Evolutionary conservation across 1,140 invertebrate species (phyloP).

Genomic region (Drosophila burlai): DNA sequence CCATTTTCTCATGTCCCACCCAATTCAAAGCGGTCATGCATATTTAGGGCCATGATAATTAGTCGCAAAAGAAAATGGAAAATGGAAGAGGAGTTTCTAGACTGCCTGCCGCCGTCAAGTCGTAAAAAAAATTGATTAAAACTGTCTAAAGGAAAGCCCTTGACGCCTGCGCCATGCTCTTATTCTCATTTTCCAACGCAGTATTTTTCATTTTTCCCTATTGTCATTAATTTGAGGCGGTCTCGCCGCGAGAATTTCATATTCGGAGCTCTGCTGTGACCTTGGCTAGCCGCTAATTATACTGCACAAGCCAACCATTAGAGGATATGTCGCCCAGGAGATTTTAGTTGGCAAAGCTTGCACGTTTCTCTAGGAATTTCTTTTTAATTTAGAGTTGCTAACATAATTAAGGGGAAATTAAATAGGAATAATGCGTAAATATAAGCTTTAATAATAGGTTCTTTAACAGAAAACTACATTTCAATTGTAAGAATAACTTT

Average conservation of each 20-base stretch:
- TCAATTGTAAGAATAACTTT: not conserved
- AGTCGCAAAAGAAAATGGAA: conserved; percentile 18
- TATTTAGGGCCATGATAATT: conserved; percentile 65
- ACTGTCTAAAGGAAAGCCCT: not conserved
- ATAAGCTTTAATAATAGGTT: not conserved
- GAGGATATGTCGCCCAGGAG: conserved; percentile 21
- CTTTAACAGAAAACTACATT: not conserved
- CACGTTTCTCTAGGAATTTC: not conserved
- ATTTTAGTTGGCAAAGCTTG: not conserved
- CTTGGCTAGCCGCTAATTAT: conserved; percentile 30
- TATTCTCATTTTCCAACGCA: not conserved
- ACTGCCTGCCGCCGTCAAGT: conserved; percentile 52
- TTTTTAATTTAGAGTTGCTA: not conserved
- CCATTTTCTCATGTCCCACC: conserved; percentile 1
- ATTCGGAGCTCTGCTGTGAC: conserved; percentile 8
- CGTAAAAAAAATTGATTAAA: conserved; percentile 31
- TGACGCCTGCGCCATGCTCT: conserved; percentile 37
- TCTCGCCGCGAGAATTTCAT: conserved; percentile 1
- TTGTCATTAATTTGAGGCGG: not conserved
- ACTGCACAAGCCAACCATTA: conserved; percentile 10
- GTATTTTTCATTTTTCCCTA: not conserved
- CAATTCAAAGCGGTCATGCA: conserved; percentile 27
- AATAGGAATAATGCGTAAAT: not conserved
- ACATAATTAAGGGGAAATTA: not conserved
- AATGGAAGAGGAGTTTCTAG: conserved; percentile 26